These are phyloP conservation scores for Chloroclysta siterata DNA, from an alignment of 2,888 invertebrate genomes.

Conservation along the genomic window DNA sequence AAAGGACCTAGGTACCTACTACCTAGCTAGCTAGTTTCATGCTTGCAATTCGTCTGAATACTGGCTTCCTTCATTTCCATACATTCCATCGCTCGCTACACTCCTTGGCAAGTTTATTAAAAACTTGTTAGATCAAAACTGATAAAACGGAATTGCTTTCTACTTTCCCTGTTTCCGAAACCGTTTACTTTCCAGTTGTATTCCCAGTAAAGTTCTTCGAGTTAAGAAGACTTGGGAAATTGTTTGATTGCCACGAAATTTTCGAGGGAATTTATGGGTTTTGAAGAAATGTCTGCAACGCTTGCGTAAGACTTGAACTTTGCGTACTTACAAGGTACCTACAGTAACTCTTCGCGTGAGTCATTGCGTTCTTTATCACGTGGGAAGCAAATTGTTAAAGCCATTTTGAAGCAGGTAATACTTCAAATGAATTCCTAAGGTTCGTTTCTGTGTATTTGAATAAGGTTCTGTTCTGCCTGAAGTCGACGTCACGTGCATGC, in stretches of 20 bases:
- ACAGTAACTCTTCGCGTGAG: conserved; percentile 25
- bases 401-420: conserved; percentile 7
- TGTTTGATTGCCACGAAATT: conserved; percentile 53
- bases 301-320: conserved; percentile 34
- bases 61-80: conserved; percentile 14
- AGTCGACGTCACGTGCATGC: conserved; percentile 54
- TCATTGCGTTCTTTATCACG: conserved; percentile 38
- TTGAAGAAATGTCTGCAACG: conserved; percentile 28
- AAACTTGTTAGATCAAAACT: conserved; percentile 41
- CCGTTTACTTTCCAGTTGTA: conserved; percentile 51
- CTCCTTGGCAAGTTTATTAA: conserved; percentile 40
- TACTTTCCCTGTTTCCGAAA: conserved; percentile 43
- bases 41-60: conserved; percentile 31
- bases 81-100: conserved; percentile 34
- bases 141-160: conserved; percentile 43
- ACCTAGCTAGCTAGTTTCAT: conserved; percentile 10
- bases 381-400: conserved; percentile 31
- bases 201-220: conserved; percentile 45
- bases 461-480: conserved; percentile 27
- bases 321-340: conserved; percentile 5
- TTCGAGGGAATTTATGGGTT: conserved; percentile 39
- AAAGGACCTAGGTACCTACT: conserved; percentile 21
- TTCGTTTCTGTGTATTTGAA: not conserved
- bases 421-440: conserved; percentile 6
- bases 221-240: conserved; percentile 46